A percentile compares a stretch with the other conserved stretches of the same genome.
Evolutionary conservation across 2,888 invertebrate genomes (phyloP).

Genomic region (Didymodactylos carnosus): DNA sequence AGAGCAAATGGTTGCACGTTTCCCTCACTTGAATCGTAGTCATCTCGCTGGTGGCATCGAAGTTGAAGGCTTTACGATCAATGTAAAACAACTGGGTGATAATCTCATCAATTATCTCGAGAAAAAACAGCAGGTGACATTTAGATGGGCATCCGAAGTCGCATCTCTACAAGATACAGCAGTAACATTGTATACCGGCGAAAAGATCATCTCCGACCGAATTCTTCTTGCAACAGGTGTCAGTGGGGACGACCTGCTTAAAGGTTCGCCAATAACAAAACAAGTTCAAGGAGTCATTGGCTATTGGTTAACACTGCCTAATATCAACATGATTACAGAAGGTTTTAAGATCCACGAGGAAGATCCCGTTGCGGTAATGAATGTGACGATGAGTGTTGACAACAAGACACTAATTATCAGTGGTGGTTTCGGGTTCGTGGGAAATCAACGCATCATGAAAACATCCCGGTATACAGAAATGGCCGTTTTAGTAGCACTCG

Average conservation of each 20-base stretch:
- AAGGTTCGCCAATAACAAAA: neutral
- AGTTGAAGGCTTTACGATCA: neutral
- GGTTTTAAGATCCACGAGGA: neutral
- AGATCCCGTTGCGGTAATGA: neutral
- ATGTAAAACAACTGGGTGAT: neutral
- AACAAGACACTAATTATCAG: neutral
- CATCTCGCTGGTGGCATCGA: neutral
- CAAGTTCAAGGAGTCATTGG: neutral
- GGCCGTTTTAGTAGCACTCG: neutral
- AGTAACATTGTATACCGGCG: no score
- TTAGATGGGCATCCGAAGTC: neutral
- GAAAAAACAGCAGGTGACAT: neutral
- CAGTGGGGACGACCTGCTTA: neutral
- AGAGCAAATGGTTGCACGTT: neutral
- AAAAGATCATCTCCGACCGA: neutral
- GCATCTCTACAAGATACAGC: neutral
- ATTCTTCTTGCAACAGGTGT: neutral
- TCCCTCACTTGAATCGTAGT: neutral
- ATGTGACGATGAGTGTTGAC: neutral
- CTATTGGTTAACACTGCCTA: neutral
- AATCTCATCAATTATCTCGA: neutral
- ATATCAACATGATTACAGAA: neutral
- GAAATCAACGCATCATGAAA: neutral
- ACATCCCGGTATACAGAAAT: neutral
- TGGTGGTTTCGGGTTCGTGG: neutral